phyloP scores from a whole-genome alignment of 2,888 invertebrate genomes.

The Caenorhabditis sp. region DNA sequence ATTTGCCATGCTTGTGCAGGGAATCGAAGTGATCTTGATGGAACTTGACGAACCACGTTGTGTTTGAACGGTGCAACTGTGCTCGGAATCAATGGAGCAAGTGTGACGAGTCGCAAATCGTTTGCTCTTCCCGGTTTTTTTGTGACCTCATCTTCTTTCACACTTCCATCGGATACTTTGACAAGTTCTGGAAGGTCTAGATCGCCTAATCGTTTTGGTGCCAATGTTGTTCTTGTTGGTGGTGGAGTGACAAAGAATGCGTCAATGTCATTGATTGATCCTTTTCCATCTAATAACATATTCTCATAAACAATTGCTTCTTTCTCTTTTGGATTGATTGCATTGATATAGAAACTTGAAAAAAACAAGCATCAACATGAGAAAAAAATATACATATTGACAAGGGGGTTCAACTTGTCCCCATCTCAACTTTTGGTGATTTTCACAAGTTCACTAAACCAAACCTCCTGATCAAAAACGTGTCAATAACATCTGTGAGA shows the following conservation, averaged over 20 bases:
- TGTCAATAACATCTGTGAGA: too few relatives aligned
- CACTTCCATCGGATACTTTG: slow-evolving; percentile 28
- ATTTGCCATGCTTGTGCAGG: slow-evolving; percentile 65
- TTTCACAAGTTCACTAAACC: too few relatives aligned
- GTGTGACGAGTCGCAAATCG: slow-evolving; percentile 39
- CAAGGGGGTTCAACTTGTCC: too few relatives aligned
- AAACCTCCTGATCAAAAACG: too few relatives aligned
- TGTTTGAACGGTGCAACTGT: slow-evolving; percentile 46
- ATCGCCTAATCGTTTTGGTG: slow-evolving; percentile 28
- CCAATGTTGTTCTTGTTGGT: slow-evolving; percentile 41
- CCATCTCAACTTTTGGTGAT: too few relatives aligned
- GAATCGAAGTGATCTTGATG: slow-evolving; percentile 39
- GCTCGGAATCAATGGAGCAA: slow-evolving; percentile 32
- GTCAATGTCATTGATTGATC: slow-evolving; percentile 43
- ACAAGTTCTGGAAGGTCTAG: slow-evolving; percentile 24
- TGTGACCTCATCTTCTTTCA: slow-evolving; percentile 22
- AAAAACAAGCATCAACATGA: not conserved
- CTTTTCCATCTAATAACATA: slow-evolving; percentile 37
- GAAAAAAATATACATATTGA: not conserved
- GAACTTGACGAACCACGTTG: slow-evolving; percentile 25
- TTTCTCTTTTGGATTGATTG: slow-evolving; percentile 27
- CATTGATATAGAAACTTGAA: slow-evolving; percentile 42
- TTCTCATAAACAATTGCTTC: slow-evolving; percentile 44
- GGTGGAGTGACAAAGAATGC: slow-evolving; percentile 56
- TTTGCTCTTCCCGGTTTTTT: not conserved